phyloP scores from a whole-genome alignment of 2,888 invertebrate genomes.

The Iphiclides podalirius region DNA sequence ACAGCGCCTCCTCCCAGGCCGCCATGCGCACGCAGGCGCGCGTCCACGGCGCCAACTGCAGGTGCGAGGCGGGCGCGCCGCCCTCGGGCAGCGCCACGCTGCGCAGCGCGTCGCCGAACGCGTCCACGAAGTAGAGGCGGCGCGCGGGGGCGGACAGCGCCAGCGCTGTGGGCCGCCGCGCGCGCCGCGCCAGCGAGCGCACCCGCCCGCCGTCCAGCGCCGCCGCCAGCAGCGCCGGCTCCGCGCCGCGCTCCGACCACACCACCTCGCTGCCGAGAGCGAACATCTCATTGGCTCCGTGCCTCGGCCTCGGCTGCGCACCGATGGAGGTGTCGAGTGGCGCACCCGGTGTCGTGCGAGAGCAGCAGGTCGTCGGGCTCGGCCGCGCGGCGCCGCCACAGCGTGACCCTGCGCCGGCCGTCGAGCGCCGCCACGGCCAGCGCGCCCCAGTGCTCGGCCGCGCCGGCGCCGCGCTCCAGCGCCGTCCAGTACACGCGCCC shows the following conservation, averaged over 20 bases:
- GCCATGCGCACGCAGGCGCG: slow-evolving; percentile 46
- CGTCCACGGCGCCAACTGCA: slow-evolving; percentile 26
- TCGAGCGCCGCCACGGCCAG: slow-evolving; percentile 69
- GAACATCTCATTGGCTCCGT: too few species aligned
- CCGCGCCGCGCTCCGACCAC: slow-evolving; percentile 86
- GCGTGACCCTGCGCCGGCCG: slow-evolving; percentile 77
- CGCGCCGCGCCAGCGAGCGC: slow-evolving; percentile 79
- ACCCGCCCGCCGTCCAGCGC: slow-evolving; percentile 75
- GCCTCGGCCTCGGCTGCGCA: slow-evolving; percentile 1
- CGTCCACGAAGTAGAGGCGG: slow-evolving; percentile 92
- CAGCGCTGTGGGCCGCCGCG: slow-evolving; percentile 87
- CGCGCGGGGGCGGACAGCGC: slow-evolving; percentile 86
- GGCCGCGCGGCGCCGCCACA: slow-evolving; percentile 71
- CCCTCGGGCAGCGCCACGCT: slow-evolving; percentile 84
- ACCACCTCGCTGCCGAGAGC: slow-evolving; percentile 81
- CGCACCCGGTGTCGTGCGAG: slow-evolving; percentile 81
- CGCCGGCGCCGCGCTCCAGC: slow-evolving; percentile 32
- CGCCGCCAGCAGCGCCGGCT: slow-evolving; percentile 57
- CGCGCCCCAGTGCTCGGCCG: slow-evolving; percentile 34
- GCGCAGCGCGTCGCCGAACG: slow-evolving; percentile 87
- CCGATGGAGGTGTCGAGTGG: too few species aligned
- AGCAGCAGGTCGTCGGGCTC: slow-evolving; percentile 87
- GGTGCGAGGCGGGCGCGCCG: slow-evolving; percentile 35
- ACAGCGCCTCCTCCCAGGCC: slow-evolving; percentile 62
- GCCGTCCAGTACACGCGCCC: slow-evolving; percentile 86